These are phyloP conservation scores for Tenrec ecaudatus DNA, from an alignment of 2,113 vertebrate species.

Conservation along the genomic window DNA sequence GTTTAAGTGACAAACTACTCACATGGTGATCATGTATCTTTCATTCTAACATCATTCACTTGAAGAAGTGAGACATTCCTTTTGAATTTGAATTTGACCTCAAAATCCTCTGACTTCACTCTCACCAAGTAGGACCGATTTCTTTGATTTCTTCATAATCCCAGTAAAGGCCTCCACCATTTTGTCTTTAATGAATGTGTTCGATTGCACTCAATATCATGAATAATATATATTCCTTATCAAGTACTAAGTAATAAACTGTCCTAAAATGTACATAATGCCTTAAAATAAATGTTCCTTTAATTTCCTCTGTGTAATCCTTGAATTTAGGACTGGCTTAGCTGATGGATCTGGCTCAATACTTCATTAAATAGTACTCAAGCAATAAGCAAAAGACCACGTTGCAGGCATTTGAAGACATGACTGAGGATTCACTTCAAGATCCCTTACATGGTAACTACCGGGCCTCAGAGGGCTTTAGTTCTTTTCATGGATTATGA, in stretches of 20 bases:
- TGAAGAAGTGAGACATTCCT: not conserved
- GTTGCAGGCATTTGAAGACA: not conserved
- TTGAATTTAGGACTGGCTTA: not conserved
- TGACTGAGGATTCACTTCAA: not conserved
- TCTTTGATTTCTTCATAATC: not conserved
- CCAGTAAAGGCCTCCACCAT: not conserved
- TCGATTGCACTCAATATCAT: not conserved
- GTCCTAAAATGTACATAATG: constrained; percentile 1
- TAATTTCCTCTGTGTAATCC: not conserved
- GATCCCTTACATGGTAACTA: not conserved
- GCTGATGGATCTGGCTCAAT: not conserved
- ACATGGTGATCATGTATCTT: not conserved
- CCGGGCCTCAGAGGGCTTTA: not conserved
- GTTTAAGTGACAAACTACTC: not conserved
- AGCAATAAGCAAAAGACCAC: not conserved
- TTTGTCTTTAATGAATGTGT: not conserved
- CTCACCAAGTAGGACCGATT: not conserved
- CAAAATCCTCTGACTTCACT: not conserved
- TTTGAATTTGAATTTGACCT: not conserved
- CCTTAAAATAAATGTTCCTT: not conserved
- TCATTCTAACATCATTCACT: not conserved
- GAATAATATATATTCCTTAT: not conserved
- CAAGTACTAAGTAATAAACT: not conserved
- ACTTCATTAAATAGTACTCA: not conserved
- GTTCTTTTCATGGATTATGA: not conserved